Percentiles rank a stretch among this genome's conserved stretches.
phyloP scores from a whole-genome alignment of 2,797 vertebrate genomes.

The Hydrolagus colliei region DNA sequence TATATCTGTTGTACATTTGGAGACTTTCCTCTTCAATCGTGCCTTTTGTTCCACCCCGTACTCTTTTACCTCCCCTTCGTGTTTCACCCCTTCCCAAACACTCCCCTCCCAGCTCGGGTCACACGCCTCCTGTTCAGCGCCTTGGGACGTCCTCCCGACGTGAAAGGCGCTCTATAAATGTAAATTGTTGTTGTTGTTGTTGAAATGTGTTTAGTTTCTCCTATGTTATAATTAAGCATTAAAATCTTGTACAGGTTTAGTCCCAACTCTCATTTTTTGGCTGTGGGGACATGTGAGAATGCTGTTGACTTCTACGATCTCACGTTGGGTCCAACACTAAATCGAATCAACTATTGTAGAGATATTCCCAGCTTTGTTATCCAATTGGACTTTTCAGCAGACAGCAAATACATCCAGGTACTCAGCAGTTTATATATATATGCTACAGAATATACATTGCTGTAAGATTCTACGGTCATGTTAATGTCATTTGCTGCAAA shows the following conservation, averaged over 20 bases:
- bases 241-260: conserved; percentile 69
- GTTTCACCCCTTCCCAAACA: too few relatives aligned
- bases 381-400: conserved; percentile 94
- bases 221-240: background rate
- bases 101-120: too few relatives aligned
- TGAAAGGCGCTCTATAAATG: too few relatives aligned
- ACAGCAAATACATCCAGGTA: conserved; percentile 67
- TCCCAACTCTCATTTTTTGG: conserved; percentile 84
- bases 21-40: too few relatives aligned
- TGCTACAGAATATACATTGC: background rate
- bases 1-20: background rate
- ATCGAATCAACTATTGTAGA: conserved; percentile 89
- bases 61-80: too few relatives aligned
- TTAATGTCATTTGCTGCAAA: too few relatives aligned
- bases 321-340: conserved; percentile 80
- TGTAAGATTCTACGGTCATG: background rate
- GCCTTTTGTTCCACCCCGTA: too few relatives aligned
- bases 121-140: too few relatives aligned
- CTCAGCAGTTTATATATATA: too few relatives aligned
- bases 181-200: too few relatives aligned
- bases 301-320: conserved; percentile 90
- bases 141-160: too few relatives aligned
- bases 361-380: conserved; percentile 91
- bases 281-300: conserved; percentile 86
- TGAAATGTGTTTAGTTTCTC: background rate